Percentiles rank a stretch among this genome's conserved stretches.
These are phyloP conservation scores for Neostethus bicornis DNA, from an alignment of 2,797 vertebrate genomes.

Conservation along the genomic window DNA sequence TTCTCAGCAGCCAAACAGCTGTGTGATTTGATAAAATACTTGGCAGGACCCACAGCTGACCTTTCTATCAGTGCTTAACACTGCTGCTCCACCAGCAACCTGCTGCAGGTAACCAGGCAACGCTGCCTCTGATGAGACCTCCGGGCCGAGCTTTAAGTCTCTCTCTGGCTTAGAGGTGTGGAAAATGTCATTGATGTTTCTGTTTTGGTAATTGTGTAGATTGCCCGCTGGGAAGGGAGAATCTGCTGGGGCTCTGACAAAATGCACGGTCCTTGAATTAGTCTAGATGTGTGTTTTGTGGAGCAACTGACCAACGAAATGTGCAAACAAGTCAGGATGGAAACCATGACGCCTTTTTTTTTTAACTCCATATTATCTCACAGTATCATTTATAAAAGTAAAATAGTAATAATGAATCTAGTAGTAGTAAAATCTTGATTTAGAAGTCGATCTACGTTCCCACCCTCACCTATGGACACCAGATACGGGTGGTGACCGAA, in stretches of 20 bases:
- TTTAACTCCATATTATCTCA: too few relatives aligned
- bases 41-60: slow-evolving; percentile 61
- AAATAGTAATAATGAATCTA: too few relatives aligned
- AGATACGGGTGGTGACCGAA: too few relatives aligned
- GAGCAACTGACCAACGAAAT: too few relatives aligned
- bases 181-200: slow-evolving; percentile 23
- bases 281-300: slow-evolving; percentile 3
- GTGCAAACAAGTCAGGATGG: too few relatives aligned
- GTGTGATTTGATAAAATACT: slow-evolving; percentile 69
- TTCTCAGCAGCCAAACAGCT: slow-evolving; percentile 51
- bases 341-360: too few relatives aligned
- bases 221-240: slow-evolving; percentile 21
- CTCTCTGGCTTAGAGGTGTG: slow-evolving; percentile 25
- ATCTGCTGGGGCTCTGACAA: slow-evolving; percentile 25
- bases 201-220: slow-evolving; percentile 39
- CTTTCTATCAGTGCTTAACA: slow-evolving; percentile 60
- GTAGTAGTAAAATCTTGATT: too few relatives aligned
- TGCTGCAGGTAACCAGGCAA: slow-evolving; percentile 63
- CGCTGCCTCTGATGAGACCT: slow-evolving; percentile 45
- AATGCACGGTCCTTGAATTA: slow-evolving; percentile 6
- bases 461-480: too few relatives aligned
- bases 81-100: slow-evolving; percentile 39
- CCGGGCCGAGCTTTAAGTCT: slow-evolving; percentile 31
- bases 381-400: too few relatives aligned
- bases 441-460: too few relatives aligned